Conservation (phyloP, 1,140 invertebrate genomes). For the Panagrolaimus sp. region DNA sequence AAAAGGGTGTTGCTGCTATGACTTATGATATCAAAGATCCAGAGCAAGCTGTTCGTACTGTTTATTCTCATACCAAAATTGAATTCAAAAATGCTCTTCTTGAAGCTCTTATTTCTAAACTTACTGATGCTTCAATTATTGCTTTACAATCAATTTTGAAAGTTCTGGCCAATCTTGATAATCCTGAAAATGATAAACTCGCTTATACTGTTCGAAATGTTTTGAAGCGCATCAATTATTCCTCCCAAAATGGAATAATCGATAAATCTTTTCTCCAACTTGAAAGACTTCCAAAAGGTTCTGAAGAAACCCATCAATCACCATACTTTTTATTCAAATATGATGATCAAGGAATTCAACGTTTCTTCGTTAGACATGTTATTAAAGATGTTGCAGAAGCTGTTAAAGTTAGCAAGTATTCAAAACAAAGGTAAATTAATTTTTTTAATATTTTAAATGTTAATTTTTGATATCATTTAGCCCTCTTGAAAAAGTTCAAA, state of each 20-base stretch:
- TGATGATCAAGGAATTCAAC: conserved; percentile 39
- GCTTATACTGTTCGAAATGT: conserved; percentile 84
- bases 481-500: conserved; percentile 31
- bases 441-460: background rate
- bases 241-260: too few species aligned
- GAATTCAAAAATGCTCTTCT: conserved; percentile 50
- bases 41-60: conserved; percentile 76
- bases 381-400: conserved; percentile 30
- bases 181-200: conserved; percentile 88
- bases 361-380: conserved; percentile 50
- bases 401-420: conserved; percentile 41
- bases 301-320: conserved; percentile 28
- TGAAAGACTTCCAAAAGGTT: too few species aligned
- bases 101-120: conserved; percentile 40
- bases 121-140: conserved; percentile 74
- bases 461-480: conserved; percentile 31
- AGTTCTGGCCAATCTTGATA: conserved; percentile 85
- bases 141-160: conserved; percentile 83
- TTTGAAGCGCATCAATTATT: conserved; percentile 76
- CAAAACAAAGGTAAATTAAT: conserved; percentile 26
- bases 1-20: conserved; percentile 87
- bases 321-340: conserved; percentile 47
- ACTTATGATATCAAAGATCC: conserved; percentile 81
- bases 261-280: too few species aligned
- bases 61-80: conserved; percentile 93